Conservation (phyloP, 1,140 invertebrate genomes). For the Argopecten irradians region DNA sequence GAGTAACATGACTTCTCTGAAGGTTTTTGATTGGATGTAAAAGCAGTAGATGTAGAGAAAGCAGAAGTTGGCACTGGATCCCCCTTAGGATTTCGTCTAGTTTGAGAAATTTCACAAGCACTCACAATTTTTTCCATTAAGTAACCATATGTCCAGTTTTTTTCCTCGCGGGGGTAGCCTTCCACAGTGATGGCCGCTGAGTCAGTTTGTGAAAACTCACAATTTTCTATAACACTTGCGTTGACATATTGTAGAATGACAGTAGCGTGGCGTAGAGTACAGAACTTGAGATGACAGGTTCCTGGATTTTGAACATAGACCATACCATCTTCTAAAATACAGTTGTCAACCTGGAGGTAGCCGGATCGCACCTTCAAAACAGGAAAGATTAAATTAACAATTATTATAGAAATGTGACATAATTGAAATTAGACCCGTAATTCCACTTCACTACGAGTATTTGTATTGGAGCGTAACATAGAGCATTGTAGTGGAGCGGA, state of each 20-base stretch:
- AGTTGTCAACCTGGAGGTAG: slow-evolving; percentile 72
- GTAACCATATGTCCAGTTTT: slow-evolving; percentile 67
- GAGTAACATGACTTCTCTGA: slow-evolving; percentile 47
- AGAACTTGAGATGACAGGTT: slow-evolving; percentile 66
- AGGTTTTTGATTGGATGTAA: slow-evolving; percentile 46
- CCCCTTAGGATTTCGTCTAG: slow-evolving; percentile 35
- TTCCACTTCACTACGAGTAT: no score
- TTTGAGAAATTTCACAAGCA: slow-evolving; percentile 47
- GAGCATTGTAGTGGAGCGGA: no score
- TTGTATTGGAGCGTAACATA: no score
- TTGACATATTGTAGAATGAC: slow-evolving; percentile 69
- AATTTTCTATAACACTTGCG: slow-evolving; percentile 69
- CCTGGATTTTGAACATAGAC: slow-evolving; percentile 68
- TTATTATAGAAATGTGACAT: no score
- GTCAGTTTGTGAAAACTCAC: slow-evolving; percentile 71
- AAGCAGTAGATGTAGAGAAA: slow-evolving; percentile 57
- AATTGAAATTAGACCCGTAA: no score
- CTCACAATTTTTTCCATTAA: slow-evolving; percentile 56
- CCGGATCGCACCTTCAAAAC: slow-evolving; percentile 64
- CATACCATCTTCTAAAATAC: slow-evolving; percentile 72
- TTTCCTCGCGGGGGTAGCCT: slow-evolving; percentile 68
- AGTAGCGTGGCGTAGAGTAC: slow-evolving; percentile 69
- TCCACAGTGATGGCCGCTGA: slow-evolving; percentile 68
- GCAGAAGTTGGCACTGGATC: slow-evolving; percentile 52
- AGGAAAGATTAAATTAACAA: no score